These are phyloP conservation scores for Oreochromis niloticus DNA, from an alignment of 2,113 vertebrate species.

Conservation along the genomic window DNA sequence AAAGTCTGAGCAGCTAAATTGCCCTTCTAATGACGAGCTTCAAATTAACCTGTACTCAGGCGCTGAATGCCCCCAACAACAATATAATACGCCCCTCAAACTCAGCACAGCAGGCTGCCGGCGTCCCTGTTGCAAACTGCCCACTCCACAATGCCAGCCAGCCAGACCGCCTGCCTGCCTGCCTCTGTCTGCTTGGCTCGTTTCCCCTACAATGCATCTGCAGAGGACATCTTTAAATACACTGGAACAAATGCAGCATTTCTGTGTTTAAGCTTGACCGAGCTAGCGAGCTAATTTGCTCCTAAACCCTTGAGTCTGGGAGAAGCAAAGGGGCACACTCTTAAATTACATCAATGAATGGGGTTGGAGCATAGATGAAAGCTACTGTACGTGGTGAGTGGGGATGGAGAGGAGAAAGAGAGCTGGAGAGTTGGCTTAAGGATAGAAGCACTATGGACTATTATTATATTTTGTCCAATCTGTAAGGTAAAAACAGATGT, in stretches of 20 bases:
- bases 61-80: constrained; percentile 9
- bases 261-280: constrained; percentile 76
- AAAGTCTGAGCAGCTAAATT: constrained; percentile 27
- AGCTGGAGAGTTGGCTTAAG: background rate
- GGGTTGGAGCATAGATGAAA: constrained; percentile 25
- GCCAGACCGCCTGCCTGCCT: background rate
- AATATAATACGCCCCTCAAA: constrained; percentile 35
- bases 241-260: constrained; percentile 57
- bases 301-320: constrained; percentile 70
- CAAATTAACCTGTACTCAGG: constrained; percentile 45
- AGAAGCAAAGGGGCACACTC: constrained; percentile 58
- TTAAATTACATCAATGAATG: constrained; percentile 68
- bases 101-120: constrained; percentile 21
- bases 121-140: constrained; percentile 8
- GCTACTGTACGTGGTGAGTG: background rate
- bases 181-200: constrained; percentile 14
- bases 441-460: background rate
- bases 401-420: background rate
- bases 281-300: constrained; percentile 73
- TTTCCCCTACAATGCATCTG: constrained; percentile 45
- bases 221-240: constrained; percentile 72
- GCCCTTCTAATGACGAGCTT: constrained; percentile 24
- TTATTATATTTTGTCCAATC: constrained; percentile 12
- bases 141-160: background rate
- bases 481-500: background rate